Conservation (phyloP, 2,888 invertebrate genomes). For the Doris montereyensis region DNA sequence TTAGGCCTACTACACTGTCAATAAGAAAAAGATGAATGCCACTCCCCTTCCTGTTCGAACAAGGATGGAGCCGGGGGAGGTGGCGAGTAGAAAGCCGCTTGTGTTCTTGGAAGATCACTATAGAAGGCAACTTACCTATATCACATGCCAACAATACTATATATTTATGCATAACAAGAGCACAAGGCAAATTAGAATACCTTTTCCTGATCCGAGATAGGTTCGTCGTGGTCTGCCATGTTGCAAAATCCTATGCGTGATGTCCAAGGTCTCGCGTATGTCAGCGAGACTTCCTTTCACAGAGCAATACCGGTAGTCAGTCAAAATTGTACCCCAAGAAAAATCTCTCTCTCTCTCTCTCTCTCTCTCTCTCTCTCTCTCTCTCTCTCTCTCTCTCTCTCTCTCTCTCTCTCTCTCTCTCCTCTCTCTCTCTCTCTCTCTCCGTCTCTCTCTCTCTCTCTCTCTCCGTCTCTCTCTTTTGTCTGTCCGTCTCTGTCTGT, state of each 20-base stretch:
- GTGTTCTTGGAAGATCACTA: too few relatives aligned
- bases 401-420: neutral
- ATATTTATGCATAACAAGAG: neutral
- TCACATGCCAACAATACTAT: too few relatives aligned
- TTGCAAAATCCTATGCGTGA: slow-evolving; percentile 43
- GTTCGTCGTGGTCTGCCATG: slow-evolving; percentile 64
- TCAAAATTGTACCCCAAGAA: neutral
- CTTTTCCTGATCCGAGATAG: slow-evolving; percentile 64
- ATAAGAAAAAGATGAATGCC: too few relatives aligned
- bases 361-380: slow-evolving; percentile 24
- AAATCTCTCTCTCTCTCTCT: neutral
- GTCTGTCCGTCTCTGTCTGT: too few relatives aligned
- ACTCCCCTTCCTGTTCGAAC: slow-evolving; percentile 34
- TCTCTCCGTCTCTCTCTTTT: too few relatives aligned
- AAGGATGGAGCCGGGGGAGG: too few relatives aligned
- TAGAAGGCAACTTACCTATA: too few relatives aligned
- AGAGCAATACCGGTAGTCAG: too few relatives aligned
- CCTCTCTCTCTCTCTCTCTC: slow-evolving; percentile 15
- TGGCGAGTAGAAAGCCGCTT: too few relatives aligned
- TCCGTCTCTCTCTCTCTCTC: too few relatives aligned
- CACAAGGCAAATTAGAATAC: slow-evolving; percentile 44
- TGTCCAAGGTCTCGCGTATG: neutral
- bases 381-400: slow-evolving; percentile 18
- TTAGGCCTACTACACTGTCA: too few relatives aligned
- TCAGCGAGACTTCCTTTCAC: neutral